These are phyloP conservation scores for Sinocyclocheilus grahami DNA, from an alignment of 2,113 vertebrate genomes.

Conservation along the genomic window DNA sequence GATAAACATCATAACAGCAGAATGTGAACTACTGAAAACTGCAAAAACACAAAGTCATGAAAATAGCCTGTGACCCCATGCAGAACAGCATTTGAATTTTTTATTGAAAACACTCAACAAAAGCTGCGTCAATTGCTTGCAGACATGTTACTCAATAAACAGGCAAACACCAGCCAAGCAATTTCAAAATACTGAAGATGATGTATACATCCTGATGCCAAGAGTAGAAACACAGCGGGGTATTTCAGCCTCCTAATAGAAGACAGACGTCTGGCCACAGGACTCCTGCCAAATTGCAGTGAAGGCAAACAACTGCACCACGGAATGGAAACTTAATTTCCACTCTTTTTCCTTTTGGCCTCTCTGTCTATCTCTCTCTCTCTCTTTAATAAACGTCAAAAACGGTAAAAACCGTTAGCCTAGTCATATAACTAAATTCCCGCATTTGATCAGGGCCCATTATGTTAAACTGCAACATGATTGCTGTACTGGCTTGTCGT, in stretches of 20 bases:
- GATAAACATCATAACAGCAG: constrained; percentile 47
- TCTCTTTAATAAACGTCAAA: not conserved
- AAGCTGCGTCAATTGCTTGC: constrained; percentile 51
- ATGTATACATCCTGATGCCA: constrained; percentile 62
- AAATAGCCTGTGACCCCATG: constrained; percentile 19
- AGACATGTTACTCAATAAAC: constrained; percentile 62
- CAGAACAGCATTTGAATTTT: constrained; percentile 13
- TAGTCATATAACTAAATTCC: constrained; percentile 42
- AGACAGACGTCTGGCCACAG: constrained; percentile 62
- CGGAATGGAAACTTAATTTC: constrained; percentile 62
- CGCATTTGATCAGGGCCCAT: constrained; percentile 17
- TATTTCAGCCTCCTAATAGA: constrained; percentile 64
- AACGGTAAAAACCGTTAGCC: not conserved
- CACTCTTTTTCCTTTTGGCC: constrained; percentile 21
- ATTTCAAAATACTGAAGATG: constrained; percentile 57
- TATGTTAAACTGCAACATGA: constrained; percentile 16
- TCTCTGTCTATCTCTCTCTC: not conserved
- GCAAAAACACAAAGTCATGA: constrained; percentile 47
- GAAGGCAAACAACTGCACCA: constrained; percentile 56
- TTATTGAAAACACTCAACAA: constrained; percentile 37
- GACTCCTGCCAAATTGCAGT: constrained; percentile 52
- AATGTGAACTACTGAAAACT: constrained; percentile 13
- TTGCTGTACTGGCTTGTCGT: not conserved
- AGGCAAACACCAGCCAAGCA: constrained; percentile 52
- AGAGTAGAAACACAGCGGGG: constrained; percentile 63